A percentile compares a stretch with the other conserved stretches of the same genome.
These are phyloP conservation scores for Peromyscus attwateri DNA, from an alignment of 2,797 vertebrate species.

Conservation along the genomic window DNA sequence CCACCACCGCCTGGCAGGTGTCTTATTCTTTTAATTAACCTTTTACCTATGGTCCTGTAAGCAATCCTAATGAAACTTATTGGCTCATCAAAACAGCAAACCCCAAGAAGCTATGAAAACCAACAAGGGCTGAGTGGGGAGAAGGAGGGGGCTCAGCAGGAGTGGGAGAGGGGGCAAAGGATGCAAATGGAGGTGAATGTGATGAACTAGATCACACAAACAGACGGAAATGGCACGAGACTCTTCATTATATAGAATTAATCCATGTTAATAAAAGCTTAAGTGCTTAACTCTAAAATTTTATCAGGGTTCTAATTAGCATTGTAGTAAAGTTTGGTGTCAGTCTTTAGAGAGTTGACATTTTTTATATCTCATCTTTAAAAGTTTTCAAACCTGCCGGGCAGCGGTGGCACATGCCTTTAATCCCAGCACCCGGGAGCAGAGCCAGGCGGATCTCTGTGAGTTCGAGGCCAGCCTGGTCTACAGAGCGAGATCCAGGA, in stretches of 20 bases:
- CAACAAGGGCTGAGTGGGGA: neutral
- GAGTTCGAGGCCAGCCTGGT: no score
- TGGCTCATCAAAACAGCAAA: neutral
- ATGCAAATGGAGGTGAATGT: neutral
- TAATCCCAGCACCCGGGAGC: no score
- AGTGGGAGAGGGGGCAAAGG: neutral
- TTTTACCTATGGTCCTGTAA: neutral
- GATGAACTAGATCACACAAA: neutral
- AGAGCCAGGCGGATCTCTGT: no score
- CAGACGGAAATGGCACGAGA: neutral
- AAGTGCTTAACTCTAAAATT: neutral
- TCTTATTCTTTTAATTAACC: neutral
- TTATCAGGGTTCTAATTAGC: slow-evolving; percentile 11
- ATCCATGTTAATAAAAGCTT: neutral
- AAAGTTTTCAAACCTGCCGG: neutral
- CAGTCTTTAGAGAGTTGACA: neutral
- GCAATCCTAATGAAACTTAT: neutral
- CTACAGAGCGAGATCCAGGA: no score
- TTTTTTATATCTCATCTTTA: neutral
- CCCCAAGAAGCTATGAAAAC: neutral
- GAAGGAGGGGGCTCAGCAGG: neutral
- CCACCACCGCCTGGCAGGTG: no score
- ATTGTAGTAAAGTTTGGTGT: neutral
- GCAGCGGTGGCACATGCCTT: no score
- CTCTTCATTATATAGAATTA: neutral